Base-by-base conservation (phyloP, 2,888 invertebrate genomes). In the Nymphalis urticae region DNA sequence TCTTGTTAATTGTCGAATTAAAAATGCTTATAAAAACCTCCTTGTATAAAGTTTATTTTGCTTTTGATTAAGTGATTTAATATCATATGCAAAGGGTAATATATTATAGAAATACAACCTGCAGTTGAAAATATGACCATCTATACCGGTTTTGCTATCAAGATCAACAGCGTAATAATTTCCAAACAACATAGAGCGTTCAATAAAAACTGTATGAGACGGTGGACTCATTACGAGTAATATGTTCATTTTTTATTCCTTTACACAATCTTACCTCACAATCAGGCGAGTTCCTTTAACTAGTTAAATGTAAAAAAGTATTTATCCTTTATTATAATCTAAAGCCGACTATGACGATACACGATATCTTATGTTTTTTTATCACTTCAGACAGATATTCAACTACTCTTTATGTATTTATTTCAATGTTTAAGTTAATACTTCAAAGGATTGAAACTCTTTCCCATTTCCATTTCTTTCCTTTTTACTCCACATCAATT, bases 181-280 rank as follows among this genome's bases (percentile, higher is more conserved):
- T 54, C 48, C 61, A 48, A 48, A 48, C 48, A 48, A 10, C 42
- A 10, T 21, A 48, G 21, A 36, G 48, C 21, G 51, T 13, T 19
- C 13, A 60, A 62, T 50, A 66, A 66, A 62, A 66, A 48, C 48
- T 17, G 24, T 24, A n/a, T 48, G 36, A 32, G 48, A 47, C 24
- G 21, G 54, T 62, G 47, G 48, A 54, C 66, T 66, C 66, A 61
- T 66, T 66, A 66, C 62, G 48, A 8, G 66, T 66, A 62, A 66
- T 66, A 54, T 62, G 62, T 47, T 21, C 19, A 66, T 62, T 66
- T 66, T 66, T 66, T 62, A 62, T 66, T 66, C 27, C 62, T 62
- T 36, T n/a, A 60, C 47, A 32, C 62, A 56, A 48, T 54, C 61
- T 66, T 48, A 66, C 53, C 48, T 66, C 54, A 48, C 54, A 48